Evolutionary conservation across 2,113 vertebrate genomes (phyloP).

Genomic region (Sterna hirundo): DNA sequence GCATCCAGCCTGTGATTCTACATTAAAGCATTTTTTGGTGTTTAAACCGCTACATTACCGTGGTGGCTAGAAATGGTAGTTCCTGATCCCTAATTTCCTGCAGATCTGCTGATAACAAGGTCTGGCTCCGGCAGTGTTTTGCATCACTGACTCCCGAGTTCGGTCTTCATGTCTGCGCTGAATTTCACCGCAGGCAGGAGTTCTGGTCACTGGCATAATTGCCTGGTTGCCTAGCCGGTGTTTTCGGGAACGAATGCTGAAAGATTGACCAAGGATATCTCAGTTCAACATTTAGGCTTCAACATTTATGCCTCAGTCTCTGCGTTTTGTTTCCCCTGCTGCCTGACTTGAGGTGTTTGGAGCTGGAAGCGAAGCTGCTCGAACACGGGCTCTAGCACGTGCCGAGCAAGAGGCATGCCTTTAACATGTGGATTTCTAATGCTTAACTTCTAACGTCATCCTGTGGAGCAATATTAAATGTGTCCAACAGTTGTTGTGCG

Average conservation of each 20-base stretch:
- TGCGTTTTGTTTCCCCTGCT: background rate
- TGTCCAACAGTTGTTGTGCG: background rate
- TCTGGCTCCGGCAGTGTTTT: background rate
- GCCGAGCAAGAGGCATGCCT: background rate
- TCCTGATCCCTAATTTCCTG: background rate
- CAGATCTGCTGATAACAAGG: background rate
- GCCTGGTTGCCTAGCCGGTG: background rate
- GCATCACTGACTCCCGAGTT: background rate
- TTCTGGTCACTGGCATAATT: background rate
- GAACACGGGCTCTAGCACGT: fast-evolving
- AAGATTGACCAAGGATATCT: background rate
- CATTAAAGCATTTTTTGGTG: background rate
- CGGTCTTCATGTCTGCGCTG: fast-evolving
- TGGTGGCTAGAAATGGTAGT: background rate
- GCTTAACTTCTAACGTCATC: background rate
- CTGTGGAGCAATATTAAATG: background rate
- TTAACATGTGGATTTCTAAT: background rate
- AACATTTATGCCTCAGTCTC: background rate
- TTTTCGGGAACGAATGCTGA: background rate
- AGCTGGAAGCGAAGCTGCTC: background rate
- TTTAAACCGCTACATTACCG: background rate
- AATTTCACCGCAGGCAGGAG: background rate
- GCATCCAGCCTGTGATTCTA: slow-evolving; percentile 16
- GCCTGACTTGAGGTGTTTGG: fast-evolving
- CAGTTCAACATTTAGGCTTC: background rate